Evolutionary conservation across 2,888 invertebrate genomes (phyloP), one percentile per base, ranked within the genome.

Genomic region (Hirtodrosophila confusa): DNA sequence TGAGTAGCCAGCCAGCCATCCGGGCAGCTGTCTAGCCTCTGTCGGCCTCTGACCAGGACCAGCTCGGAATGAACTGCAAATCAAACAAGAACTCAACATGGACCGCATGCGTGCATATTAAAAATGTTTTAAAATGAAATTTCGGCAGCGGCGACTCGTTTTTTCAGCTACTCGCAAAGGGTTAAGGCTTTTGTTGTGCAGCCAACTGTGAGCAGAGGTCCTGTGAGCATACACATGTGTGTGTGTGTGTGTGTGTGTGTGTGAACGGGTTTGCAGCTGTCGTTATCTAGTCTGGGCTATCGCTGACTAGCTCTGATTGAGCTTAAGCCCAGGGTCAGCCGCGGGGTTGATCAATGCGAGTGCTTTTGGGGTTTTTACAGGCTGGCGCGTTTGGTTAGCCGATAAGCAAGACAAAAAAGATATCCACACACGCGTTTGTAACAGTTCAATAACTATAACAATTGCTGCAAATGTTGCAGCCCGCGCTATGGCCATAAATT

Each of bases 81-180:
- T 75, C 77, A 77, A 75, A 77, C 69, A 69, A 63, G 78, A 50
- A 55, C 71, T 62, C 61, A 63, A 60, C 64, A 49, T 57, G 80
- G 58, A 50, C 82, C 66, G 56, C 75, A 77, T 84, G 84, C 84
- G 84, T 82, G 82, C 82, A 82, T 82, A 82, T 84, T 82, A 84
- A 82, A 82, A 82, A 84, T 82, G 78, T 79, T 84, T 80, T 75
- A 54, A 67, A 75, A 67, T 63, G 74, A 71, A 70, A 54, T 73
- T 79, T 73, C 48, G 69, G 45, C 41, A 39, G 48, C 55, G 47
- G 50, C 56, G 53, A 61, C 43, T 72, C 39, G 12, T 41, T 64
- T 56, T 63, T 55, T 51, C 43, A 50, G 55, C 40, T 31, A n/a
- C 31, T 43, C n/a, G 45, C 4, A 72, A 80, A 80, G 84, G 80